Percentiles rank a stretch among this genome's conserved stretches.
These are phyloP conservation scores for Synergus itoensis DNA, from an alignment of 2,888 invertebrate genomes.

Conservation along the genomic window DNA sequence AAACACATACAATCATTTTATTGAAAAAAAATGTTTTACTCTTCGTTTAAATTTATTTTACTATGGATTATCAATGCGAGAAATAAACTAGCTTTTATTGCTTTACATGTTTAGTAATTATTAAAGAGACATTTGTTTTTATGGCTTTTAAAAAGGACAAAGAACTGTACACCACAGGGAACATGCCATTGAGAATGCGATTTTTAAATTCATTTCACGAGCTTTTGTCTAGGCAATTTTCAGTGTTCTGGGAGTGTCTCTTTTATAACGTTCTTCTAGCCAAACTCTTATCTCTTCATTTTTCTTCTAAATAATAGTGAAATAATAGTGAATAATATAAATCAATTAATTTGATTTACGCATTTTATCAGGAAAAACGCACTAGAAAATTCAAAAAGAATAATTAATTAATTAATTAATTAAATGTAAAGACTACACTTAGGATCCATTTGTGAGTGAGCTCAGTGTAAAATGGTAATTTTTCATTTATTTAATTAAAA, in stretches of 20 bases:
- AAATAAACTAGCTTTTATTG: neutral
- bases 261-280: neutral
- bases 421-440: no score
- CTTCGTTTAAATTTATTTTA: neutral
- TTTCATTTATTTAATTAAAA: neutral
- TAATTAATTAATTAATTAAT: neutral
- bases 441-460: no score
- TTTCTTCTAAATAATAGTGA: neutral
- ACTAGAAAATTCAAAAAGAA: no score
- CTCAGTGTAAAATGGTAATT: neutral
- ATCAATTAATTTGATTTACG: no score
- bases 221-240: neutral
- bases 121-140: neutral
- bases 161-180: neutral
- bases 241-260: neutral
- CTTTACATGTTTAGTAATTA: conserved; percentile 5
- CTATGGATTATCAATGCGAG: neutral
- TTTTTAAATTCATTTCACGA: neutral
- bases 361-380: no score
- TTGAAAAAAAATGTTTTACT: neutral
- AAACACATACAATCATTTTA: neutral
- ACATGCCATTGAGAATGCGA: neutral
- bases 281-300: neutral
- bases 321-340: neutral
- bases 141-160: conserved; percentile 9